phyloP scores from a whole-genome alignment of 1,140 invertebrate genomes.

The Neotoxoptera formosana region DNA sequence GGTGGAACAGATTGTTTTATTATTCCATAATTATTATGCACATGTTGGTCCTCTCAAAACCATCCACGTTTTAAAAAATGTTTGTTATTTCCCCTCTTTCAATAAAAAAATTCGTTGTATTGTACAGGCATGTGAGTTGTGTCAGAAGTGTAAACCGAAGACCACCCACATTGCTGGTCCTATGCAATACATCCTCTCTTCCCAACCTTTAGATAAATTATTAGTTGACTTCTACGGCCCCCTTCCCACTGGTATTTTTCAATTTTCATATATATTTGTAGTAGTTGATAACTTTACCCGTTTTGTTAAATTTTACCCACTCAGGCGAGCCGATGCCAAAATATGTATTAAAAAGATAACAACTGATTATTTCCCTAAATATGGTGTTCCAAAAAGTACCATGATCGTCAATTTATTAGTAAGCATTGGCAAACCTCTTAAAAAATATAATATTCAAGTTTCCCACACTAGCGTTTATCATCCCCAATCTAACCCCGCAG shows the following conservation, averaged over 20 bases:
- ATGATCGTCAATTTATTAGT: background rate
- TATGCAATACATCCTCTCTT: background rate
- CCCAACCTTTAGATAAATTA: background rate
- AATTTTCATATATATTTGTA: background rate
- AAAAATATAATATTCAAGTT: background rate
- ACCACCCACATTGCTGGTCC: background rate
- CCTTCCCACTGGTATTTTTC: background rate
- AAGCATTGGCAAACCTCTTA: background rate
- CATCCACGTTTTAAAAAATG: background rate
- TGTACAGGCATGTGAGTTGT: background rate
- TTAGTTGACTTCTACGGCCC: conserved; percentile 24
- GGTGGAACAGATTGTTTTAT: background rate
- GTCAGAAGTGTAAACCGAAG: background rate
- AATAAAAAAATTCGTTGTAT: background rate
- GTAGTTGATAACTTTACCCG: background rate
- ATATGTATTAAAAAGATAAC: background rate
- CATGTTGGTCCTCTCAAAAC: background rate
- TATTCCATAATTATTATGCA: background rate
- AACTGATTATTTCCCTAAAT: background rate
- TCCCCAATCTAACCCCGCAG: conserved; percentile 16
- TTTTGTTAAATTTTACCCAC: background rate
- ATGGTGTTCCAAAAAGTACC: background rate
- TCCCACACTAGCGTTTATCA: background rate
- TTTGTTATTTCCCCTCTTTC: background rate
- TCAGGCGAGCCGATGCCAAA: background rate